Evolutionary conservation across 2,797 vertebrate genomes (phyloP), one percentile per base, ranked within the genome.

Genomic region (Carcharodon carcharias): DNA sequence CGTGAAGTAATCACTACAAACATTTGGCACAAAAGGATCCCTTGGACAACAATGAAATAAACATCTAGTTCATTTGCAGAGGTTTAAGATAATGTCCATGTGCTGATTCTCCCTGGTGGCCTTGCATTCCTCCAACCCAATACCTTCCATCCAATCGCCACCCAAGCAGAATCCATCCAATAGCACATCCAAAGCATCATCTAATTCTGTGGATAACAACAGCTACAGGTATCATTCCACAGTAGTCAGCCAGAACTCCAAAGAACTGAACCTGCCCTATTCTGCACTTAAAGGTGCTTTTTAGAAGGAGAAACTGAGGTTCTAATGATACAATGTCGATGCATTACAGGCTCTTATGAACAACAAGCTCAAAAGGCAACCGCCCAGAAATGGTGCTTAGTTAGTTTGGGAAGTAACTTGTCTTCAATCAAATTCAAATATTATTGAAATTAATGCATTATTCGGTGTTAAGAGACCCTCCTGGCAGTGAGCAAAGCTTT

Each of bases 361-460:
- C 28, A n/a, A 61, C 56, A 61, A 35, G 58, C 88, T 61, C 28
- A 91, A 61, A 61, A 77, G 56, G 16, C 54, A 63, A 58, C 58
- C 31, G 18, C 89, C 31, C 58, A 63, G 56, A 92, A 92, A 63
- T 63, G 18, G 16, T 92, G 89, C 89, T 92, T n/a, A 35, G 56
- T 63, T 31, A 21, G 69, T 73, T 50, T 35, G 94, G 14, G 50
- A 73, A 92, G 56, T 63, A 91, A 95, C 69, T 35, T 71, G 21
- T 28, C 63, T 91, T 26, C 35, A 95, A 95, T 92, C 89, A 92
- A n/a, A 92, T 92, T 73, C 50, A 95, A 95, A 95, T 35, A 45
- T 73, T 73, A 35, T 26, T 73, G 45, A 95, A 95, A 95, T 71
- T 40, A 56, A 54, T 95, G 67, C 69, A 95, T 54, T 73, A 73